Evolutionary conservation across 2,797 vertebrate genomes (phyloP).

Genomic region (Alauda arvensis): DNA sequence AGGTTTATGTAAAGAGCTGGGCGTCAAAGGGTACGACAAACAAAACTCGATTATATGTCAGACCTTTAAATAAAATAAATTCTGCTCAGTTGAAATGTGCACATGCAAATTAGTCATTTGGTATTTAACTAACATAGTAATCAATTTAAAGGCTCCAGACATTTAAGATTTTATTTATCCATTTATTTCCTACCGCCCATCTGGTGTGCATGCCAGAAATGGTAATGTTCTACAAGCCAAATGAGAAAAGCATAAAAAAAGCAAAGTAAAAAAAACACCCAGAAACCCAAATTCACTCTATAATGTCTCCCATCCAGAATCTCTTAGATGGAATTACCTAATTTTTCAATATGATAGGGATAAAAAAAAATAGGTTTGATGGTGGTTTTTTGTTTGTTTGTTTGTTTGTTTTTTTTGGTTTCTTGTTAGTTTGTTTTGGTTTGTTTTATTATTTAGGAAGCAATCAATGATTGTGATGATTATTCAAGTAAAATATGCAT

Average conservation of each 20-base stretch:
- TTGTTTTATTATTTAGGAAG: not conserved
- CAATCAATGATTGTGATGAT: not conserved
- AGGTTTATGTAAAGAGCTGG: not conserved
- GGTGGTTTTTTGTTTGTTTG: too few relatives aligned
- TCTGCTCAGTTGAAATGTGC: not conserved
- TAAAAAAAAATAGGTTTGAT: not conserved
- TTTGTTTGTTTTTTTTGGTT: too few relatives aligned
- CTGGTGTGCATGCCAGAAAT: conserved; percentile 23
- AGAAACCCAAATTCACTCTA: not conserved
- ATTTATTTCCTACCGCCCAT: conserved; percentile 44
- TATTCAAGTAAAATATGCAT: not conserved
- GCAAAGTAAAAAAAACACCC: not conserved
- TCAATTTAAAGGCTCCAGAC: conserved; percentile 31
- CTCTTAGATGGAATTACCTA: not conserved
- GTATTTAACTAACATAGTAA: conserved; percentile 25
- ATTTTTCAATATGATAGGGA: not conserved
- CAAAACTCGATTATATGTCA: conserved; percentile 15
- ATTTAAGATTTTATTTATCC: conserved; percentile 48
- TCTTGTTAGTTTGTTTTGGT: too few relatives aligned
- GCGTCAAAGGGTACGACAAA: not conserved
- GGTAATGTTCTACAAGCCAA: not conserved
- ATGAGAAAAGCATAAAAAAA: not conserved
- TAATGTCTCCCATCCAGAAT: not conserved
- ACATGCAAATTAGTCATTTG: conserved; percentile 33
- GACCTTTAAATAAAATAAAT: conserved; percentile 51